Percentiles rank a stretch among this genome's conserved stretches.
Evolutionary conservation across 2,797 vertebrate species (phyloP).

Genomic region (Paguma larvata): DNA sequence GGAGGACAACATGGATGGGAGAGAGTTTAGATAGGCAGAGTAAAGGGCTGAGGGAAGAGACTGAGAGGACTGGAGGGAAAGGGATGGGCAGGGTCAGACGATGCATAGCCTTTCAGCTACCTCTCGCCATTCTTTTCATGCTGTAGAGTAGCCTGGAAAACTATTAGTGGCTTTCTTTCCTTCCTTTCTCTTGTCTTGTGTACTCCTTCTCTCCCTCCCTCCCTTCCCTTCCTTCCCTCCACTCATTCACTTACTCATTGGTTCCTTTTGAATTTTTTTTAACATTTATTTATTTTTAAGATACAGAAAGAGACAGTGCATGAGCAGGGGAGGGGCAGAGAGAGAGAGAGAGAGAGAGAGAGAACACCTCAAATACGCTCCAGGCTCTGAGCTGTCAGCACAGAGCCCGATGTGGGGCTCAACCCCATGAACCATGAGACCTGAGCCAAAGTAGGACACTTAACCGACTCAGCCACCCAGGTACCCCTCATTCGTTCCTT

Average conservation of each 20-base stretch:
- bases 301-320: too few relatives aligned
- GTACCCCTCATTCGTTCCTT: background rate
- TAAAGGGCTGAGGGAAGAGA: background rate
- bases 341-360: too few relatives aligned
- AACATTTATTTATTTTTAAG: too few relatives aligned
- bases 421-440: too few relatives aligned
- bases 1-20: background rate
- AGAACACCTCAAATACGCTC: too few relatives aligned
- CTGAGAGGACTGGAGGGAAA: background rate
- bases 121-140: background rate
- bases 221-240: background rate
- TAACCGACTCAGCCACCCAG: too few relatives aligned
- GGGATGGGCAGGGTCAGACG: background rate
- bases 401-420: too few relatives aligned
- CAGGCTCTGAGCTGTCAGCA: too few relatives aligned
- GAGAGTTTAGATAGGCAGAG: background rate
- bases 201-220: background rate
- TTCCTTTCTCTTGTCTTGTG: background rate
- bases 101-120: background rate
- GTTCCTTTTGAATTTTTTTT: too few relatives aligned
- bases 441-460: too few relatives aligned
- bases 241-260: background rate
- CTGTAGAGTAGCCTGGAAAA: background rate
- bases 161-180: background rate
- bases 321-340: too few relatives aligned